phyloP scores from a whole-genome alignment of 2,888 invertebrate genomes.

The Xestia c-nigrum region DNA sequence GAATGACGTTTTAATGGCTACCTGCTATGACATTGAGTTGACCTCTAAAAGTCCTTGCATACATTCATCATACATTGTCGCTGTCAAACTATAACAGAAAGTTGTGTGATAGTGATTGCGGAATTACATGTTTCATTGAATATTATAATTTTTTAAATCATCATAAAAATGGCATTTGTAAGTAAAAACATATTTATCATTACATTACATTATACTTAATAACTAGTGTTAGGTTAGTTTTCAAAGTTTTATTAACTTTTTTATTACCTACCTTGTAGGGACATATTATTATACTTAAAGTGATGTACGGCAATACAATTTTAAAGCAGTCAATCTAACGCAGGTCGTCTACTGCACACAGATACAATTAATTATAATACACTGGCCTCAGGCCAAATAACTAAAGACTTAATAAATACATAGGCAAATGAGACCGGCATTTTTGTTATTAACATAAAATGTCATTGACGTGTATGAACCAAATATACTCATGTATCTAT shows the following conservation, averaged over 20 bases:
- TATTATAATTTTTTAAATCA: conserved; percentile 18
- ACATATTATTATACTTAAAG: neutral
- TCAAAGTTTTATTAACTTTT: conserved; percentile 16
- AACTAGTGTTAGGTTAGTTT: conserved; percentile 49
- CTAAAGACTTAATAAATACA: neutral
- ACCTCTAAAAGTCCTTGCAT: conserved; percentile 82
- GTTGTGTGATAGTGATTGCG: conserved; percentile 51
- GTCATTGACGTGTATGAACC: neutral
- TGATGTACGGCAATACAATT: neutral
- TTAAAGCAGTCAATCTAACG: neutral
- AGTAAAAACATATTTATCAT: conserved; percentile 65
- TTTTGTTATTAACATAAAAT: neutral
- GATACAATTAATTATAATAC: neutral
- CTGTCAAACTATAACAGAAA: conserved; percentile 76
- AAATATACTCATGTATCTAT: neutral
- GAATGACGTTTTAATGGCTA: conserved; percentile 69
- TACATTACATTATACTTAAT: neutral
- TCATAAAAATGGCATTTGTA: conserved; percentile 77
- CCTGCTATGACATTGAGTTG: conserved; percentile 82
- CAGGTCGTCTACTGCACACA: neutral
- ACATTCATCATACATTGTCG: too few relatives aligned
- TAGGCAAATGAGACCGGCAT: neutral
- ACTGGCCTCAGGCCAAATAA: conserved; percentile 1
- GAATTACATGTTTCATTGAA: conserved; percentile 30
- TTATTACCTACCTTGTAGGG: neutral